Base-by-base conservation (phyloP, 2,888 invertebrate species). In the Cerastis rubricosa region DNA sequence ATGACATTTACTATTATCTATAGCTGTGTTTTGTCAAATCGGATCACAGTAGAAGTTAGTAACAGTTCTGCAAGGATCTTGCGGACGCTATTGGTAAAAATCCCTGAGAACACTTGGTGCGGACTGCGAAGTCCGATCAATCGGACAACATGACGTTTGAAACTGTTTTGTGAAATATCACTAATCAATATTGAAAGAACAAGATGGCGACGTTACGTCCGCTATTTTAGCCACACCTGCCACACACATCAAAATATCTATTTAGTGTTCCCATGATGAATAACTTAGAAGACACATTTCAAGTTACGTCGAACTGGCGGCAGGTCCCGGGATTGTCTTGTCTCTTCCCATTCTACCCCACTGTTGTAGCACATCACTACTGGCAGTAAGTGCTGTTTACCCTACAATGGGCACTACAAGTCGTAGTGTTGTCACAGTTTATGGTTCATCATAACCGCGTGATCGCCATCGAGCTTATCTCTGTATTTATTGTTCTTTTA, bases 381-480 rank as follows among this genome's bases (percentile, higher is more conserved):
- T n/a, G 0, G 57, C n/a, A 59, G 57, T 70, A 47, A 73, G 71
- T 57, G 59, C 40, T 79, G 78, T 64, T 81, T 66, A 54, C 77
- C 72, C 74, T 83, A 74, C 70, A 63, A 72, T 76, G 59, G 73
- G 72, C 51, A 71, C 57, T 72, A 78, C 76, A 71, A 80, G 70
- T 65, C 51, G 45, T 66, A 71, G 69, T 76, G 74, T 71, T 78
- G 75, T 83, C 51, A 82, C 82, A 73, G 80, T 90, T 89, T 90
- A 89, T 89, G 68, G 81, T 75, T 79, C 76, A 84, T 88, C 89
- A 87, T 90, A 90, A 87, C 88, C 75, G 74, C 74, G 83, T 66
- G 80, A 83, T 82, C 81, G 76, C 72, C 78, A 66, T 70, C 76
- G 67, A 74, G 78, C 81, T 85, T 85, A 88, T 81, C 84, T 84